Conservation (phyloP, 2,113 vertebrate species). For the Lepisosteus osseus region DNA sequence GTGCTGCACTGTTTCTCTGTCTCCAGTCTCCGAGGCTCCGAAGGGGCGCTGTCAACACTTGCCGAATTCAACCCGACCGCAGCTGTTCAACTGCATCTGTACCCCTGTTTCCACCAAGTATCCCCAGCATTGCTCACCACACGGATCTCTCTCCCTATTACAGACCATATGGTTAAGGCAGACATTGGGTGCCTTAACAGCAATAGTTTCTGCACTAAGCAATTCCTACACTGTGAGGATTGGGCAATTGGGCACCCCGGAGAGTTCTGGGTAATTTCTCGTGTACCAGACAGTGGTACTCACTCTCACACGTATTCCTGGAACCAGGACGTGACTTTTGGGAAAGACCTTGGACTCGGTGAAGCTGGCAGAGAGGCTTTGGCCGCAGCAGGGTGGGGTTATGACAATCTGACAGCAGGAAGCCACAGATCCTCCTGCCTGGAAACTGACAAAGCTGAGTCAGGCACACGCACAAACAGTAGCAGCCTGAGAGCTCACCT, state of each 20-base stretch:
- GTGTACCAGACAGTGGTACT: background rate
- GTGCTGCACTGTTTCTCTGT: conserved; percentile 2
- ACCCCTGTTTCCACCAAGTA: conserved; percentile 13
- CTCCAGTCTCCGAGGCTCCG: background rate
- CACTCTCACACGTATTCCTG: background rate
- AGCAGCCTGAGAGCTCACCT: conserved; percentile 12
- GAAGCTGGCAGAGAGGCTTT: background rate
- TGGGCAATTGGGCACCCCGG: no score
- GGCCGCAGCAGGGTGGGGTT: no score
- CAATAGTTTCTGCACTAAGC: background rate
- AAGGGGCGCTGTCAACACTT: background rate
- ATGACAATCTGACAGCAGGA: background rate
- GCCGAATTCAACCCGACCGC: background rate
- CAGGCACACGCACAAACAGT: conserved; percentile 21
- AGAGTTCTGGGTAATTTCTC: no score
- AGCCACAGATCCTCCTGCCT: no score
- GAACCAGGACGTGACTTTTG: background rate
- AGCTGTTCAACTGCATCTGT: background rate
- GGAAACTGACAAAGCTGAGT: conserved; percentile 9
- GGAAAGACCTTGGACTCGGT: background rate
- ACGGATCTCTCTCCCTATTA: background rate
- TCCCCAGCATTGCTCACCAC: background rate
- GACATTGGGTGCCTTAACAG: conserved; percentile 39
- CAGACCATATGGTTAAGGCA: conserved; percentile 2
- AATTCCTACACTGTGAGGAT: no score